phyloP scores from a whole-genome alignment of 2,888 invertebrate species.

The Epistrophella euchroma region DNA sequence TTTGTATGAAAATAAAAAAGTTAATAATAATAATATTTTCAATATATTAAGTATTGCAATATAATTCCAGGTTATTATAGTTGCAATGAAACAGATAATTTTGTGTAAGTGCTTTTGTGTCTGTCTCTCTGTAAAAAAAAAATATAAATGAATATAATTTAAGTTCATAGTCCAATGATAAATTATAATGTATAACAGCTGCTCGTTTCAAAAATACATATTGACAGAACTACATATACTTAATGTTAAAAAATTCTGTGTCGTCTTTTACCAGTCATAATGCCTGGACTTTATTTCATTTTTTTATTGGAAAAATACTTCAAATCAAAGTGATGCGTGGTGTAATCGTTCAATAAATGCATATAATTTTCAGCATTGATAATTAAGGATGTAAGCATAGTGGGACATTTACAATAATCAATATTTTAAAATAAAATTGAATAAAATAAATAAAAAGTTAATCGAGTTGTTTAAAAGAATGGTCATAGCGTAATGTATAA shows the following conservation, averaged over 20 bases:
- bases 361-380: background rate
- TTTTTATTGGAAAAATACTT: conserved; percentile 15
- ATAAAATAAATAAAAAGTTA: too few species aligned
- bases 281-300: background rate
- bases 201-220: background rate
- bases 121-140: background rate
- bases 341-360: conserved; percentile 12
- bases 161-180: conserved; percentile 3
- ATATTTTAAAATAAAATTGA: too few species aligned
- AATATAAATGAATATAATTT: background rate
- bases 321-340: conserved; percentile 23
- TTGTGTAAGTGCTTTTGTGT: background rate
- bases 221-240: background rate
- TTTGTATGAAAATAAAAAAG: background rate
- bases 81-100: conserved; percentile 18
- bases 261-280: conserved; percentile 8
- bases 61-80: background rate
- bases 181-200: background rate
- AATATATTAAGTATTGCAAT: conserved; percentile 9
- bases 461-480: too few species aligned
- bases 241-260: conserved; percentile 1
- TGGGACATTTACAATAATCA: background rate
- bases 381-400: background rate
- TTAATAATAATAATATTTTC: conserved; percentile 19
- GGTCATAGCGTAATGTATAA: too few species aligned